Conservation (phyloP, 2,888 invertebrate genomes). For the Neocrepidodera transversa region DNA sequence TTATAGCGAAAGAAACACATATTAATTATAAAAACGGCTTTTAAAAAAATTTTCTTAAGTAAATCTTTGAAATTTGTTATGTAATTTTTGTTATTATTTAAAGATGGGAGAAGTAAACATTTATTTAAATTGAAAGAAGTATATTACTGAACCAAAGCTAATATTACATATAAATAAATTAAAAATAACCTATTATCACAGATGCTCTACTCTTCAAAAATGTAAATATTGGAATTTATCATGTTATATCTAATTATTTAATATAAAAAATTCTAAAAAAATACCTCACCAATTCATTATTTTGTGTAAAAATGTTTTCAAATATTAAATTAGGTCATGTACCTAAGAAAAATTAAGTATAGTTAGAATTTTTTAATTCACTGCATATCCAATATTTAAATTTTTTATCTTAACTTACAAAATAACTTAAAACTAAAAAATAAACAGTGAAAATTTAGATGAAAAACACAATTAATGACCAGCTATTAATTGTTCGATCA, state of each 20-base stretch:
- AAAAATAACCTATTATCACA: slow-evolving; percentile 21
- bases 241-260: not conserved
- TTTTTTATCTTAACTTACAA: not conserved
- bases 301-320: not conserved
- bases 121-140: no score
- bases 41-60: no score
- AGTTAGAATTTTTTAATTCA: not conserved
- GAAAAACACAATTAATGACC: slow-evolving; percentile 39
- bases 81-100: no score
- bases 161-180: no score
- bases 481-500: slow-evolving; percentile 47
- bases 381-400: slow-evolving; percentile 1
- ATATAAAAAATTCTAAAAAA: not conserved
- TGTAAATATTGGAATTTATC: not conserved
- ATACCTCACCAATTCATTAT: no score
- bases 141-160: no score
- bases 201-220: slow-evolving; percentile 13
- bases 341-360: not conserved
- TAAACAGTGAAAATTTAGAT: slow-evolving; percentile 18
- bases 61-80: no score
- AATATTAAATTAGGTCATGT: no score
- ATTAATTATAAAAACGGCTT: no score
- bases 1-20: no score
- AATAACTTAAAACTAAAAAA: slow-evolving; percentile 4
- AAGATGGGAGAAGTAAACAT: no score